phyloP scores from a whole-genome alignment of 2,888 invertebrate genomes.

The Argyresthia goedartella region DNA sequence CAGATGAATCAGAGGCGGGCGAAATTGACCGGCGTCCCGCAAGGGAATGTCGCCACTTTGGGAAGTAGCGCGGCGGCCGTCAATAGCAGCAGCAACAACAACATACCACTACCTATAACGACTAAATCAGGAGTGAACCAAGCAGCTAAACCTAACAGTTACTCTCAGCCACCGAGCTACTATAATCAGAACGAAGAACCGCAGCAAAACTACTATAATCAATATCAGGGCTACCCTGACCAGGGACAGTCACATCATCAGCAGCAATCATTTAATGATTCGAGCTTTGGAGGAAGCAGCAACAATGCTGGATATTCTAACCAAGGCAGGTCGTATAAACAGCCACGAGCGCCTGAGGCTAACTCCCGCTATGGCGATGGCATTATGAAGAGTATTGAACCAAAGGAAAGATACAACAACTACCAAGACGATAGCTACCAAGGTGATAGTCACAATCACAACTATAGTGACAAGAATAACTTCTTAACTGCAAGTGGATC shows the following conservation, averaged over 20 bases:
- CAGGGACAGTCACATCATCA: not conserved
- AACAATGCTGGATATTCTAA: no score
- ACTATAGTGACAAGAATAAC: conserved; percentile 21
- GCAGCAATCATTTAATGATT: conserved; percentile 8
- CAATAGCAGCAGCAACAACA: not conserved
- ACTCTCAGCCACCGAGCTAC: not conserved
- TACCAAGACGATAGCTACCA: conserved; percentile 18
- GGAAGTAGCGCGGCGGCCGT: conserved; percentile 15
- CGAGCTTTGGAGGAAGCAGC: not conserved
- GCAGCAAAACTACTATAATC: not conserved
- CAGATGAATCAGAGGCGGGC: conserved; percentile 81
- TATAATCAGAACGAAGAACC: conserved; percentile 4
- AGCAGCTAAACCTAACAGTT: not conserved
- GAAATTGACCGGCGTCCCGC: conserved; percentile 24
- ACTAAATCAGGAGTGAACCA: not conserved
- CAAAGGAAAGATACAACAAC: conserved; percentile 35
- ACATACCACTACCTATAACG: not conserved
- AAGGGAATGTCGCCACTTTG: conserved; percentile 20
- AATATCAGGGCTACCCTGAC: conserved; percentile 10
- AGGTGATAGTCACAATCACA: conserved; percentile 14
- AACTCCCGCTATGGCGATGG: conserved; percentile 19
- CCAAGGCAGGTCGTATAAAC: conserved; percentile 19
- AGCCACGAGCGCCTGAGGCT: conserved; percentile 5
- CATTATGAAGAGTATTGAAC: conserved; percentile 24
- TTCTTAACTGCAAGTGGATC: conserved; percentile 38